Evolutionary conservation across 2,797 vertebrate genomes (phyloP).

Genomic region (Botia almorhae): DNA sequence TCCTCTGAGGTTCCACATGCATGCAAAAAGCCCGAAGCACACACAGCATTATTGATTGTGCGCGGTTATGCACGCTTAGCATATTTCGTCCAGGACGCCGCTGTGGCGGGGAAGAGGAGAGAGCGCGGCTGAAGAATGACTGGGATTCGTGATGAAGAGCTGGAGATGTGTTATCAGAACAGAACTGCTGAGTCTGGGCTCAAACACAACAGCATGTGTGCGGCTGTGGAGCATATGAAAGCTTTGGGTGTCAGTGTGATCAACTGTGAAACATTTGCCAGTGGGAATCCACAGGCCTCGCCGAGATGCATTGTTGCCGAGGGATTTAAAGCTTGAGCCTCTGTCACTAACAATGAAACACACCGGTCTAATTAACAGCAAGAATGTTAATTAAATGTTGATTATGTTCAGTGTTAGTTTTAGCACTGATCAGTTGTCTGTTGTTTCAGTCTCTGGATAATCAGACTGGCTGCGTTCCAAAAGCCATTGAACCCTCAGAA

Average conservation of each 20-base stretch:
- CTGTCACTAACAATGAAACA: slow-evolving; percentile 3
- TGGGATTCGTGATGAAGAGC: slow-evolving; percentile 52
- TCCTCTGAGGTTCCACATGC: slow-evolving; percentile 49
- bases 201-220: slow-evolving; percentile 44
- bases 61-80: slow-evolving; percentile 62
- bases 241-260: slow-evolving; percentile 35
- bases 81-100: slow-evolving; percentile 58
- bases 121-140: slow-evolving; percentile 35
- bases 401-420: slow-evolving; percentile 26
- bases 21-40: slow-evolving; percentile 55
- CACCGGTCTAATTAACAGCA: slow-evolving; percentile 12
- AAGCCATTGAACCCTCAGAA: background rate
- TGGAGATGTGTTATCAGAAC: slow-evolving; percentile 53
- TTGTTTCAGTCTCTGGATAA: background rate
- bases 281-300: slow-evolving; percentile 17
- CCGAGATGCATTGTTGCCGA: background rate
- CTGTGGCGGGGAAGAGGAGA: slow-evolving; percentile 39
- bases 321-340: background rate
- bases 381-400: slow-evolving; percentile 33
- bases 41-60: slow-evolving; percentile 62
- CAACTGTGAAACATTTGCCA: slow-evolving; percentile 34
- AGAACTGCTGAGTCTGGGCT: slow-evolving; percentile 59
- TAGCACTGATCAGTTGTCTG: slow-evolving; percentile 15
- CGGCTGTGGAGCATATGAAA: slow-evolving; percentile 49
- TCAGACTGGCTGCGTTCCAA: background rate